Evolutionary conservation across 2,888 invertebrate genomes (phyloP), one percentile per base, ranked within the genome.

Genomic region (Erannis defoliaria): DNA sequence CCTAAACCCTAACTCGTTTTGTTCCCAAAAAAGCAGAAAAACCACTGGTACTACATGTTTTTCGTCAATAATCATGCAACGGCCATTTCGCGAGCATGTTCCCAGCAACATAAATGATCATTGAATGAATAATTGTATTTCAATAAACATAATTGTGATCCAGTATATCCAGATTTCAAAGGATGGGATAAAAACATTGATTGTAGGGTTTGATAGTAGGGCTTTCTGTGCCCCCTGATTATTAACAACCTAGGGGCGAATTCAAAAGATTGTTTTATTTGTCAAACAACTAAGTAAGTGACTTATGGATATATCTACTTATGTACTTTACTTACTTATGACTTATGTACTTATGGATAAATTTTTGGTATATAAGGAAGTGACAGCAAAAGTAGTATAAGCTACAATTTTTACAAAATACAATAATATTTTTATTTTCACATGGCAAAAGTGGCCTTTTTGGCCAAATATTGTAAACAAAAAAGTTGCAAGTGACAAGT

Each of bases 81-180:
- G 21, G 23, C 21, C 35, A 49, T 14, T 6, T 23, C n/a, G 18
- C 21, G 19, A 48, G 12, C 48, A 49, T 49, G 35, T 49, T 35
- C 14, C 49, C 0, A 10, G 33, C 18, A 33, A 48, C 1, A 42
- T 23, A 8, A 40, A 1, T 38, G 10, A 14, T 5, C 14, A 10
- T 10, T 10, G 5, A 21, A 43, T 43, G 5, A 6, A 26, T 16
- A 29, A 2, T 14, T 16, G 8, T 19, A 10, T 48, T 19, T 46
- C 18, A 46, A 31, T 46, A n/a, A 16, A 45, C 12, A 23, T n/a
- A n/a, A n/a, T 23, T 6, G 6, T n/a, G n/a, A 42, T 42, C 26
- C 26, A 26, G 26, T n/a, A 45, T 9, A 26, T 45, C 43, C 43
- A 45, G 43, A 26, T 45, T 45, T 26, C 3, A 16, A 45, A 29